These are phyloP conservation scores for Pterocles burchelli DNA, from an alignment of 2,113 vertebrate species.

Conservation along the genomic window DNA sequence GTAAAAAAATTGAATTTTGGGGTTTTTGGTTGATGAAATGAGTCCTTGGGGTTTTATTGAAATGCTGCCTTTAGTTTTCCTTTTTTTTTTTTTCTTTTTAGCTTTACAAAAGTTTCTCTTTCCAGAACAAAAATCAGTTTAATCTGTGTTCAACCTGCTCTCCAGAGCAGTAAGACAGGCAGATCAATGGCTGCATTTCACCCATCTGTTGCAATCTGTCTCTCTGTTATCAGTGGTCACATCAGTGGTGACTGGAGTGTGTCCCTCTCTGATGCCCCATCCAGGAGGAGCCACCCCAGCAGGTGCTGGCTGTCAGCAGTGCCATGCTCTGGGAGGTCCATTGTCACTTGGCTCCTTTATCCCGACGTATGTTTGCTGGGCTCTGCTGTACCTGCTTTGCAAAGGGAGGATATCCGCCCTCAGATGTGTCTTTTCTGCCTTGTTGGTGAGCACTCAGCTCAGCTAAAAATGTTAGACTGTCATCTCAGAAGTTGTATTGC, in stretches of 20 bases:
- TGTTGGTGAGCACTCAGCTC: neutral
- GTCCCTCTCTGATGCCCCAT: neutral
- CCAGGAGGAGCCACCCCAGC: neutral
- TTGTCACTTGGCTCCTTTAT: neutral
- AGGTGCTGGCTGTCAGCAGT: neutral
- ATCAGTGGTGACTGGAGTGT: neutral
- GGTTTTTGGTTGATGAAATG: neutral
- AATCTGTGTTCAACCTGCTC: neutral
- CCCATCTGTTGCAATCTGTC: neutral
- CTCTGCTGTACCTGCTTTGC: neutral
- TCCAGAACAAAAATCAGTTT: neutral
- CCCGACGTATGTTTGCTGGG: neutral
- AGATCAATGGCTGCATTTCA: neutral
- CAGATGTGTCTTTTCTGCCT: neutral
- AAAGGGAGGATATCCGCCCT: neutral
- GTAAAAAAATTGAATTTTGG: neutral
- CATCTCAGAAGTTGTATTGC: neutral
- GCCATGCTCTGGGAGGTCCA: rapidly evolving
- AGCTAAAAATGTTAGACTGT: neutral
- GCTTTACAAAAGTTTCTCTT: neutral
- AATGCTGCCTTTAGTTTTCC: neutral
- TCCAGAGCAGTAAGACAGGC: neutral
- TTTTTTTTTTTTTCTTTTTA: neutral
- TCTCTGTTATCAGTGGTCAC: neutral
- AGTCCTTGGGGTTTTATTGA: neutral